Conservation (phyloP, 2,888 invertebrate genomes). For the Acleris emargana region DNA sequence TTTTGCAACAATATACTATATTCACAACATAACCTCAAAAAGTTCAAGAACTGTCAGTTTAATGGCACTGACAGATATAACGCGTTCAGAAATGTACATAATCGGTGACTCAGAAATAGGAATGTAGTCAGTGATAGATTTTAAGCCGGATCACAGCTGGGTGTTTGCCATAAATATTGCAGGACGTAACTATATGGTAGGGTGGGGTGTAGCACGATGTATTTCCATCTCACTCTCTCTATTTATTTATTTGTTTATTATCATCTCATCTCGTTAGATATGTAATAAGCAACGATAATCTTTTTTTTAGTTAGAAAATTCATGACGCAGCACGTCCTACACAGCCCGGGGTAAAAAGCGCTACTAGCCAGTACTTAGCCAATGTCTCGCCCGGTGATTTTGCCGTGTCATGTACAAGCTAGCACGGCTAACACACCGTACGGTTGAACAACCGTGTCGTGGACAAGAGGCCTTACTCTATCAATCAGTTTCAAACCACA, state of each 20-base stretch:
- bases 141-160: no score
- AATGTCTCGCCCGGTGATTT: conserved; percentile 36
- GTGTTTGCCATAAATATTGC: no score
- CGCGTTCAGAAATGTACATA: conserved; percentile 9
- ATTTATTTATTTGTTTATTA: conserved; percentile 25
- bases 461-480: no score
- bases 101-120: no score
- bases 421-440: conserved; percentile 36
- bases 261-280: conserved; percentile 9
- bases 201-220: no score
- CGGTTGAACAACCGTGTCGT: conserved; percentile 12
- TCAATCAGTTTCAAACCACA: no score
- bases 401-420: conserved; percentile 37
- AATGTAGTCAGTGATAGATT: no score
- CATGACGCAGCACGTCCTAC: conserved; percentile 36
- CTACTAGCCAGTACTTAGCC: conserved; percentile 37
- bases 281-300: conserved; percentile 36
- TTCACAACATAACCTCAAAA: conserved; percentile 51
- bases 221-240: no score
- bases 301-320: conserved; percentile 35
- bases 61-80: conserved; percentile 5
- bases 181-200: no score
- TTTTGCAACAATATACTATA: conserved; percentile 18
- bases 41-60: conserved; percentile 3
- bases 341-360: conserved; percentile 36